Conservation (phyloP, 1,140 invertebrate genomes). For the Lordiphosa collinella region DNA sequence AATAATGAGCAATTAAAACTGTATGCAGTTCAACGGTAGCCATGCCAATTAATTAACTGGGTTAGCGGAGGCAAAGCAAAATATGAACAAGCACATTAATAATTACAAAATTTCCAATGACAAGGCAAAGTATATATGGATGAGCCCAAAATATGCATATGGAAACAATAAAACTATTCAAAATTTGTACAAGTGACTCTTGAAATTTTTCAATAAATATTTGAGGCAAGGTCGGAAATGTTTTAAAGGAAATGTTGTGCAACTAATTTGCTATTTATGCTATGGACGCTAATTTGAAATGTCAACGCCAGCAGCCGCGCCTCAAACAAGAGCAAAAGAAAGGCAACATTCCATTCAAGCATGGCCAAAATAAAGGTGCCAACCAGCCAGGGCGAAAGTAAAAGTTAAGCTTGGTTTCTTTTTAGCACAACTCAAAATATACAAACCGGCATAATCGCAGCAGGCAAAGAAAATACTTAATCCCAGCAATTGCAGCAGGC, state of each 20-base stretch:
- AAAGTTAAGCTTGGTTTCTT: conserved; percentile 57
- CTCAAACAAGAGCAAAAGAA: conserved; percentile 38
- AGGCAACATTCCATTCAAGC: conserved; percentile 35
- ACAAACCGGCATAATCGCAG: conserved; percentile 67
- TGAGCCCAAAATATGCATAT: conserved; percentile 32
- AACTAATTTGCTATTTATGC: conserved; percentile 43
- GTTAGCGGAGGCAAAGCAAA: conserved; percentile 17
- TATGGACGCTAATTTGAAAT: conserved; percentile 46
- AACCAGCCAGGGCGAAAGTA: conserved; percentile 60
- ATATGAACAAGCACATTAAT: not conserved
- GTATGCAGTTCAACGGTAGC: conserved; percentile 38
- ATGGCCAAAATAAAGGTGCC: conserved; percentile 44
- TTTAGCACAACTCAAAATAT: conserved; percentile 43
- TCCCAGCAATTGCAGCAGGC: conserved; percentile 37
- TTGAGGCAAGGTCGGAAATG: conserved; percentile 51
- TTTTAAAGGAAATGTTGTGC: conserved; percentile 37
- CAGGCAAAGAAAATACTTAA: conserved; percentile 28
- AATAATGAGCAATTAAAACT: conserved; percentile 23
- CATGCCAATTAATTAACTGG: conserved; percentile 59
- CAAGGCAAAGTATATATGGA: conserved; percentile 17
- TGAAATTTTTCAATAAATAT: conserved; percentile 26
- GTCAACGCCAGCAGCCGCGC: conserved; percentile 35
- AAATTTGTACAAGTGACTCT: conserved; percentile 1
- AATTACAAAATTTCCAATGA: conserved; percentile 26
- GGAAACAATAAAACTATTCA: conserved; percentile 2